Evolutionary conservation across 2,888 invertebrate genomes (phyloP).

Genomic region (Seira sanloemensis): DNA sequence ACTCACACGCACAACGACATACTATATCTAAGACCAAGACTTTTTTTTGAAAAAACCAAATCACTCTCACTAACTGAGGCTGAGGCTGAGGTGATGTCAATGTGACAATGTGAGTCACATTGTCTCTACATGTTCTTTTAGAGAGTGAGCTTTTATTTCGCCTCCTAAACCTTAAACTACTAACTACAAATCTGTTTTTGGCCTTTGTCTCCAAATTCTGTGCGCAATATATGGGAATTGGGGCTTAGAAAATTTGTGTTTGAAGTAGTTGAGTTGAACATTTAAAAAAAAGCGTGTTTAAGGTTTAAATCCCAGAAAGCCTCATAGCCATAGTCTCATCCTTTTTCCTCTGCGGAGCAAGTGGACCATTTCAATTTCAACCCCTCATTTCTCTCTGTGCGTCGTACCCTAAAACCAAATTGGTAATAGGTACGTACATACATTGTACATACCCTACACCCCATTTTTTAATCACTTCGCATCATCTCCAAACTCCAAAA

Average conservation of each 20-base stretch:
- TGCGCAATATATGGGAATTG: constrained; percentile 49
- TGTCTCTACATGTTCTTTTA: too few species aligned
- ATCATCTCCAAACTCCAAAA: constrained; percentile 17
- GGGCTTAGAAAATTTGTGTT: constrained; percentile 38
- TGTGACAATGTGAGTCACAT: too few species aligned
- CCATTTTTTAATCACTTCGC: constrained; percentile 2
- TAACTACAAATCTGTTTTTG: neutral
- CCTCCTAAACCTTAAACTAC: neutral
- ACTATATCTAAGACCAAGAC: too few species aligned
- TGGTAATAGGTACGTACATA: constrained; percentile 2
- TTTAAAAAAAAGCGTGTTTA: constrained; percentile 42
- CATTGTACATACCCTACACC: constrained; percentile 18
- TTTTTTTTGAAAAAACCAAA: too few species aligned
- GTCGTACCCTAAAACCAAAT: neutral
- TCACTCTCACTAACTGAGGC: constrained; percentile 15
- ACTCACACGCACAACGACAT: too few species aligned
- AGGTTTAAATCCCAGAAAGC: neutral
- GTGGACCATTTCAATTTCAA: constrained; percentile 28
- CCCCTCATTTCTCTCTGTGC: constrained; percentile 20
- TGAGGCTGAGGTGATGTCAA: too few species aligned
- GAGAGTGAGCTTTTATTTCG: too few species aligned
- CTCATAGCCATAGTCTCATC: neutral
- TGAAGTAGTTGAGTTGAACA: too few species aligned
- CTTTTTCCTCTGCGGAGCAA: neutral
- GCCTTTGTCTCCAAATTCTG: neutral